Percentiles rank a stretch among this genome's conserved stretches.
Conservation (phyloP, 2,888 invertebrate species). For the Perithous albicinctus region DNA sequence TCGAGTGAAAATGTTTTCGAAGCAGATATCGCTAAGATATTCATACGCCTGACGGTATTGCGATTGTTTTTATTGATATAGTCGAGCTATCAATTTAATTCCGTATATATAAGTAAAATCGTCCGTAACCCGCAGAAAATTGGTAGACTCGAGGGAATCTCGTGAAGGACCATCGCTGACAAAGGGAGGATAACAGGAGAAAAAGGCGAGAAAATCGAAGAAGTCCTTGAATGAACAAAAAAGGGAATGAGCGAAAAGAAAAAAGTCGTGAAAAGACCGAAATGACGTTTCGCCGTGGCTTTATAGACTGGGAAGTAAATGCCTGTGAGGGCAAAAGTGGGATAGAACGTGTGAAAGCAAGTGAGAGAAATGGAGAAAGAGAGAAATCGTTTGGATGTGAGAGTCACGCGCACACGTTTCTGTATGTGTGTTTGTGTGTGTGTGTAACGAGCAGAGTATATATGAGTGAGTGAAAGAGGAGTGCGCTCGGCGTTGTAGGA, state of each 20-base stretch:
- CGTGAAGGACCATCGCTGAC: constrained; percentile 9
- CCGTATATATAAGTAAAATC: not conserved
- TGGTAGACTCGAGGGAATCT: constrained; percentile 13
- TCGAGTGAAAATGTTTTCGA: constrained; percentile 51
- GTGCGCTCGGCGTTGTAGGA: constrained; percentile 83
- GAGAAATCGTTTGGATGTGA: constrained; percentile 58
- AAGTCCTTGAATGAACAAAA: constrained; percentile 5
- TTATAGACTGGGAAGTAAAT: constrained; percentile 45
- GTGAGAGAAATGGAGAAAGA: constrained; percentile 52
- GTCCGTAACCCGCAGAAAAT: not conserved
- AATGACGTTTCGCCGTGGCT: constrained; percentile 32
- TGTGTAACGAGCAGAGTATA: constrained; percentile 42
- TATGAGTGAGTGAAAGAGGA: constrained; percentile 77
- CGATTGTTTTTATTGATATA: not conserved
- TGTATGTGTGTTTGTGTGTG: constrained; percentile 51
- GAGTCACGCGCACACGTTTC: constrained; percentile 52
- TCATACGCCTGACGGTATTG: not conserved
- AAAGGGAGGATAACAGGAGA: constrained; percentile 15
- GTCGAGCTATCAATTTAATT: not conserved
- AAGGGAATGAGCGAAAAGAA: not conserved
- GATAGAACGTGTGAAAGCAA: constrained; percentile 58
- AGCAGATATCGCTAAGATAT: constrained; percentile 31
- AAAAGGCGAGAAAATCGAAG: constrained; percentile 34
- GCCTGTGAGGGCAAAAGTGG: constrained; percentile 45
- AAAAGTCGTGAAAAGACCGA: constrained; percentile 32